Evolutionary conservation across 2,888 invertebrate species (phyloP).

Genomic region (Netelia inedita): DNA sequence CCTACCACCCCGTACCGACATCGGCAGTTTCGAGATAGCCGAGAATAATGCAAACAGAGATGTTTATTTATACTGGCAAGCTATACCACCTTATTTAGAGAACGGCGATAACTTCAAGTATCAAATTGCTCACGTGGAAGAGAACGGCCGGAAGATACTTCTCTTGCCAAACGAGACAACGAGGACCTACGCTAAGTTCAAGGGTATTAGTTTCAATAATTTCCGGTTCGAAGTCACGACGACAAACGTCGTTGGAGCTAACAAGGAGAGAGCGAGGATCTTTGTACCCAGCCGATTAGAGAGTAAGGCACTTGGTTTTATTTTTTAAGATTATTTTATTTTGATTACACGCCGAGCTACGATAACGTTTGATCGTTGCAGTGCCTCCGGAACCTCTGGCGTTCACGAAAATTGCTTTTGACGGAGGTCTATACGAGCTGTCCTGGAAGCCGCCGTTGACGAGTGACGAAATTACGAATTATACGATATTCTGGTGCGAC

Average conservation of each 20-base stretch:
- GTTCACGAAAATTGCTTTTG: slow-evolving; percentile 91
- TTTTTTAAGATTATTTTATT: slow-evolving; percentile 10
- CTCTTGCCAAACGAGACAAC: slow-evolving; percentile 87
- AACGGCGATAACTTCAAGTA: slow-evolving; percentile 92
- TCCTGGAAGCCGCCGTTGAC: slow-evolving; percentile 90
- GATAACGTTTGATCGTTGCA: slow-evolving; percentile 68
- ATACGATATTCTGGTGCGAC: slow-evolving; percentile 93
- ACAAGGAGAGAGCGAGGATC: slow-evolving; percentile 87
- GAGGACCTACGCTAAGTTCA: slow-evolving; percentile 88
- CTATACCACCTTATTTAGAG: slow-evolving; percentile 89
- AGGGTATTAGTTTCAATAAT: slow-evolving; percentile 85
- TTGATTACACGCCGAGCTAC: slow-evolving; percentile 38
- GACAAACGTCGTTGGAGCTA: slow-evolving; percentile 88
- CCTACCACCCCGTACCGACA: slow-evolving; percentile 89
- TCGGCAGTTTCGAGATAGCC: slow-evolving; percentile 90
- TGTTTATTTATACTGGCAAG: slow-evolving; percentile 93
- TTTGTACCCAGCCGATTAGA: slow-evolving; percentile 87
- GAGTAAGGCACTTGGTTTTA: slow-evolving; percentile 82
- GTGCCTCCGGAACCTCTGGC: slow-evolving; percentile 86
- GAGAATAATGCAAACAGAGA: slow-evolving; percentile 86
- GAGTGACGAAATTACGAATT: slow-evolving; percentile 87
- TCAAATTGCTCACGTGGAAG: slow-evolving; percentile 86
- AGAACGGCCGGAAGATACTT: slow-evolving; percentile 83
- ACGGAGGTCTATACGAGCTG: slow-evolving; percentile 90
- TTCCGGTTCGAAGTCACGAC: slow-evolving; percentile 88